Base-by-base conservation (phyloP, 1,140 invertebrate genomes). In the Drosophila persimilis region DNA sequence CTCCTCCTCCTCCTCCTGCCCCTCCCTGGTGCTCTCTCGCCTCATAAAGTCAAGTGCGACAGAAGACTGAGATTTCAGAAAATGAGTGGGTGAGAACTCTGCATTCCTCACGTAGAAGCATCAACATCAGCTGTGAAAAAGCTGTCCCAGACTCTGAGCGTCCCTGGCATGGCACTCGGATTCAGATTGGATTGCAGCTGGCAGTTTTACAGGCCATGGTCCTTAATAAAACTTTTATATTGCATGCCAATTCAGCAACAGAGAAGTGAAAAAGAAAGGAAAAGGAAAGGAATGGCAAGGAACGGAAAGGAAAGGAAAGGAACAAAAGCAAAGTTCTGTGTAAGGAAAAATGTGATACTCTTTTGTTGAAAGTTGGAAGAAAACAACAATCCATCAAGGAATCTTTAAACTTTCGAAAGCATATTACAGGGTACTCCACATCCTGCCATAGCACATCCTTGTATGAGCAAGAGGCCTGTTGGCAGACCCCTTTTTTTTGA, bases 1-100 rank as follows among this genome's bases (percentile, higher is more conserved):
- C 50, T 50, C n/a, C n/a, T n/a, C 17, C 22, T 24, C 22, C 22
- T 24, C 3, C 22, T 24, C 3, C 24, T 24, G 22, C 22, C 5
- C 3, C 24, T 26, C 17, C 29, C 8, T 6, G 31, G 20, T 51
- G 35, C 20, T 41, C 48, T 51, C 29, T 6, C n/a, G 29, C 26
- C 62, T 55, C 74, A 73, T 79, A 83, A 84, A 83, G 64, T 69
- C 70, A 84, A 84, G 75, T 66, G 63, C 58, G 57, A 62, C 64
- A 65, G 53, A 26, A 3, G 3, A 39, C 73, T 22, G 73, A 67
- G 78, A 80, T 80, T 80, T 80, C 20, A 58, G 58, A 52, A 72
- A 54, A 51, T 58, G 62, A 62, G 48, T 48, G 17, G 39, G 39
- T 29, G 22, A 65, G 55, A 69, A 57, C 55, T 46, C 53, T 55